phyloP scores from a whole-genome alignment of 2,888 invertebrate species.

The Caenorhabditis wallacei region DNA sequence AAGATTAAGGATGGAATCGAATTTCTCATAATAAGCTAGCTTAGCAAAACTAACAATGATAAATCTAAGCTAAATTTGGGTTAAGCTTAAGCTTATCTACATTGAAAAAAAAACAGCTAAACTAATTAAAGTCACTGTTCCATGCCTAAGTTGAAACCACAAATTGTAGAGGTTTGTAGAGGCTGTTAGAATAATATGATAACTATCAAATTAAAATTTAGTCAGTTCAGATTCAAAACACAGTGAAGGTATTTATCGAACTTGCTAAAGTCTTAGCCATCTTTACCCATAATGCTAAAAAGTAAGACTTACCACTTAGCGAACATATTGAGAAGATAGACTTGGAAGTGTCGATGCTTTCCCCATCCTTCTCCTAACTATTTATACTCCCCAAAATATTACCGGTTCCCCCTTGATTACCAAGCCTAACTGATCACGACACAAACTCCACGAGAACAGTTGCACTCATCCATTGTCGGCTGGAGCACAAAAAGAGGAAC shows the following conservation, averaged over 20 bases:
- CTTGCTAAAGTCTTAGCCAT: too few relatives aligned
- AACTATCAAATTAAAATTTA: too few relatives aligned
- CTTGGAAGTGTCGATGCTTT: constrained; percentile 25
- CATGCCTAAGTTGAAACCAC: too few relatives aligned
- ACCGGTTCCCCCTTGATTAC: too few relatives aligned
- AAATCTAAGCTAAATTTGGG: not conserved
- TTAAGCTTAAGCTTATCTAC: not conserved
- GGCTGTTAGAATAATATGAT: too few relatives aligned
- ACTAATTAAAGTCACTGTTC: too few relatives aligned
- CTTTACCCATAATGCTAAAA: too few relatives aligned
- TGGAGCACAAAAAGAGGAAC: constrained; percentile 1
- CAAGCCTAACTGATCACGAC: constrained; percentile 5
- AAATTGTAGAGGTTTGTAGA: not conserved
- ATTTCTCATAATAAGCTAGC: too few relatives aligned
- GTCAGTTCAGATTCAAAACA: too few relatives aligned
- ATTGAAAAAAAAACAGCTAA: too few relatives aligned
- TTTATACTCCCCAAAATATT: constrained; percentile 12
- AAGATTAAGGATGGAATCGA: not conserved
- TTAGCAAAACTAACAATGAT: too few relatives aligned
- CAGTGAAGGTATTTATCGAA: too few relatives aligned
- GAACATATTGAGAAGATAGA: constrained; percentile 44
- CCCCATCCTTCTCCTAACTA: not conserved
- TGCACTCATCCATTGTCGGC: constrained; percentile 2
- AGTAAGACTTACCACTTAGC: constrained; percentile 36
- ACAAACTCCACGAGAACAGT: constrained; percentile 16